These are phyloP conservation scores for Dermochelys coriacea DNA, from an alignment of 2,797 vertebrate genomes.

Conservation along the genomic window DNA sequence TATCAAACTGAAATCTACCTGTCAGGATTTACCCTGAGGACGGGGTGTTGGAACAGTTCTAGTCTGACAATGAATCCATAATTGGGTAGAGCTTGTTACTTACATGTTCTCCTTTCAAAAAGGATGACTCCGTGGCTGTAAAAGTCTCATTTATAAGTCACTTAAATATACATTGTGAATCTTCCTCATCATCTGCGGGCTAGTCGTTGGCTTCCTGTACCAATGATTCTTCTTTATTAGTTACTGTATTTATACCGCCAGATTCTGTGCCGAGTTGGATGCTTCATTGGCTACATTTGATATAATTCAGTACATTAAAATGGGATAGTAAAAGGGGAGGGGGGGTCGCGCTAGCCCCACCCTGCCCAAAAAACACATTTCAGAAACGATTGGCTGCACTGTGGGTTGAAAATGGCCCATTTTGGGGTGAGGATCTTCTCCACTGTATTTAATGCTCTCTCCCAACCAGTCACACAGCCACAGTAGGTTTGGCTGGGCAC, in stretches of 20 bases:
- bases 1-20: not conserved
- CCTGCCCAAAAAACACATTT: not conserved
- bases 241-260: not conserved
- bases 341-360: not conserved
- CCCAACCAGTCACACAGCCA: not conserved
- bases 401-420: not conserved
- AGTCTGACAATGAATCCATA: not conserved
- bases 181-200: not conserved
- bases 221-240: not conserved
- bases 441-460: not conserved
- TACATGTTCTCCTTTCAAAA: not conserved
- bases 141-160: not conserved
- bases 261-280: not conserved
- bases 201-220: not conserved
- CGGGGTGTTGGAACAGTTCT: not conserved
- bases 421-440: not conserved
- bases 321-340: not conserved
- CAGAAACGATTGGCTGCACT: not conserved
- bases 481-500: not conserved
- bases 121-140: not conserved
- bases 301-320: not conserved
- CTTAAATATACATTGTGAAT: not conserved
- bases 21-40: not conserved
- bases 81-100: not conserved
- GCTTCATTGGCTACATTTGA: not conserved